Percentiles rank a stretch among this genome's conserved stretches.
These are phyloP conservation scores for Onychorhynchus coronatus DNA, from an alignment of 2,113 vertebrate species.

Conservation along the genomic window DNA sequence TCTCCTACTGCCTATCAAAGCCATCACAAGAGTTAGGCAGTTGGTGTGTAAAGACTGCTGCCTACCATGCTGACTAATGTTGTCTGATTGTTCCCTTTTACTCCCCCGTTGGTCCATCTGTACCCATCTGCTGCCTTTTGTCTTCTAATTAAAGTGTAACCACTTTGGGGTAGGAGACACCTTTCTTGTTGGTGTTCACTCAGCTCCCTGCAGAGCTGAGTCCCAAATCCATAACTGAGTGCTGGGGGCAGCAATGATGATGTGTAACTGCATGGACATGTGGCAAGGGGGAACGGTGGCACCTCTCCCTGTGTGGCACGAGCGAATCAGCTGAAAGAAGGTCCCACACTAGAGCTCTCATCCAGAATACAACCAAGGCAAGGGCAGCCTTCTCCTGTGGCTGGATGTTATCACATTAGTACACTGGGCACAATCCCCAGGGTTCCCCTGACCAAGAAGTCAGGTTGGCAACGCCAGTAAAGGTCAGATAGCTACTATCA, in stretches of 20 bases:
- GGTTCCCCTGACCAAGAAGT: not conserved
- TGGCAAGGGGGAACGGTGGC: not conserved
- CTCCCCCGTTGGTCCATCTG: conserved; percentile 63
- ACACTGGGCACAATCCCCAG: not conserved
- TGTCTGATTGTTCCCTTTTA: conserved; percentile 60
- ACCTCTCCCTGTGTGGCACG: fast-evolving
- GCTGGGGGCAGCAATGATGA: not conserved
- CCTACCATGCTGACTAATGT: conserved; percentile 64
- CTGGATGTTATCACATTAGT: not conserved
- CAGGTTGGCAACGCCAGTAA: not conserved
- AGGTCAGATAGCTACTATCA: not conserved
- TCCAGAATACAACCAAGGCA: not conserved
- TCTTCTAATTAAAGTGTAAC: conserved; percentile 33
- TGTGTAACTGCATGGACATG: fast-evolving
- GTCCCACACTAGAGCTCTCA: not conserved
- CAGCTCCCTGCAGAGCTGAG: not conserved
- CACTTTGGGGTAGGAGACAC: not conserved
- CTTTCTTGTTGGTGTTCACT: not conserved
- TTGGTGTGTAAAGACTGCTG: conserved; percentile 50
- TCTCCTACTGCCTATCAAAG: not conserved
- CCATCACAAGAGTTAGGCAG: conserved; percentile 31
- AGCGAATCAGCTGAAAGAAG: not conserved
- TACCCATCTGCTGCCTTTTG: conserved; percentile 63
- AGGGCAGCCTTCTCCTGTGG: not conserved
- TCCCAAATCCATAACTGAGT: not conserved